Conservation (phyloP, 2,113 vertebrate species). For the Atrichornis clamosus region DNA sequence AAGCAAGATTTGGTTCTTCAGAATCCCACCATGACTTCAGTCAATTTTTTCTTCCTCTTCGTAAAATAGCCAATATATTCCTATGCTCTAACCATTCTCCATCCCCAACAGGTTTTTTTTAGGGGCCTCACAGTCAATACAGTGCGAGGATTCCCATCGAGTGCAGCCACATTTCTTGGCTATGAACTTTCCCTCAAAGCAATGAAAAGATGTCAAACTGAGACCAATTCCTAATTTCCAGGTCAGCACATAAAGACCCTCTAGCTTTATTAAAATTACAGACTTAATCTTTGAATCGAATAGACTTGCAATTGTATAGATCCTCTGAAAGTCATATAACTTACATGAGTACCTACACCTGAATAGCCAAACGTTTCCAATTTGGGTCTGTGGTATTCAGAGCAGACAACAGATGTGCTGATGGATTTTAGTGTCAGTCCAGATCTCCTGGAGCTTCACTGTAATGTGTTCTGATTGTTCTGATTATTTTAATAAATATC, state of each 20-base stretch:
- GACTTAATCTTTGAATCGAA: not conserved
- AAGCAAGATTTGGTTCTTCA: not conserved
- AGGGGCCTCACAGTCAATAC: slow-evolving; percentile 86
- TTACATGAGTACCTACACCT: not conserved
- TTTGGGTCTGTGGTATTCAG: not conserved
- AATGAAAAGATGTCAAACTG: slow-evolving; percentile 72
- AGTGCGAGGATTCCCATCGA: slow-evolving; percentile 91
- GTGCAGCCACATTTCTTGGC: slow-evolving; percentile 92
- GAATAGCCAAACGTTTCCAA: not conserved
- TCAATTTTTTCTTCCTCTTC: not conserved
- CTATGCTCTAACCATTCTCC: slow-evolving; percentile 28
- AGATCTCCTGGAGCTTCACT: not conserved
- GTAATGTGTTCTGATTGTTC: not conserved
- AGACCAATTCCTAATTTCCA: slow-evolving; percentile 66
- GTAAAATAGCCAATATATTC: not conserved
- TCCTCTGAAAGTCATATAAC: not conserved
- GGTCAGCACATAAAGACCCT: slow-evolving; percentile 58
- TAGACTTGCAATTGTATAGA: not conserved
- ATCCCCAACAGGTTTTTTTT: slow-evolving; percentile 87
- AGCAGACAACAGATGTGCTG: not conserved
- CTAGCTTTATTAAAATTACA: not conserved
- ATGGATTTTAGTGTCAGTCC: not conserved
- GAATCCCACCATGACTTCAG: not conserved
- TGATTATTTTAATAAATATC: not conserved
- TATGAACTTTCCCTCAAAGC: slow-evolving; percentile 92